These are phyloP conservation scores for Drosophila austrosaltans DNA, from an alignment of 2,888 invertebrate species.

Conservation along the genomic window DNA sequence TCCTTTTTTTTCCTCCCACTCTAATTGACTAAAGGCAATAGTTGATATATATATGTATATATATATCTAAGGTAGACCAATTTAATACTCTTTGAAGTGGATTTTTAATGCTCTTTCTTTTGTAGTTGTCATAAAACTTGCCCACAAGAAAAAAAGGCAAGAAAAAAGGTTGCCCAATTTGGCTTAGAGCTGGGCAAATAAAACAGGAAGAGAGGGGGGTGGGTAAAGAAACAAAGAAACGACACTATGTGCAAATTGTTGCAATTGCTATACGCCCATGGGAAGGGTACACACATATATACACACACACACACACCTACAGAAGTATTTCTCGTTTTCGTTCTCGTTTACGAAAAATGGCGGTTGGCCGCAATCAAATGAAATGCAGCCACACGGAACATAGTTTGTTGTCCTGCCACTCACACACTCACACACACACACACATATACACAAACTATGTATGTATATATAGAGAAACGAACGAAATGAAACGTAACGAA, in stretches of 20 bases:
- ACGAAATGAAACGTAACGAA: not conserved
- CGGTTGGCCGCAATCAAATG: constrained; percentile 41
- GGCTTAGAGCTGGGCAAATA: not conserved
- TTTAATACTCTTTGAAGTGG: too few relatives aligned
- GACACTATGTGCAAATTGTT: constrained; percentile 10
- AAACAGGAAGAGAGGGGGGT: too few relatives aligned
- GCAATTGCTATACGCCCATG: not conserved
- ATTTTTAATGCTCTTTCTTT: too few relatives aligned
- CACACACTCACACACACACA: constrained; percentile 5
- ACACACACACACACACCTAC: constrained; percentile 10
- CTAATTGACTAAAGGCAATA: too few relatives aligned
- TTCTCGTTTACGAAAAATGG: constrained; percentile 28
- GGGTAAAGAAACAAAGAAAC: not conserved
- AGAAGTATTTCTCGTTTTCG: constrained; percentile 13
- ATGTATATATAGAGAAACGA: constrained; percentile 3
- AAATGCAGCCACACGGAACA: constrained; percentile 37
- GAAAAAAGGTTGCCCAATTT: not conserved
- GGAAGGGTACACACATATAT: not conserved
- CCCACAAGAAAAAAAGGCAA: too few relatives aligned
- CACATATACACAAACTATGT: not conserved
- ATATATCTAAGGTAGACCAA: not conserved
- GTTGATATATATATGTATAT: too few relatives aligned
- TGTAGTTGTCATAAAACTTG: too few relatives aligned
- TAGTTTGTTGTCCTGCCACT: constrained; percentile 25
- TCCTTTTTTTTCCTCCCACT: too few relatives aligned